Base-by-base conservation (phyloP, 2,888 invertebrate species). In the Cacoxenus indagator region DNA sequence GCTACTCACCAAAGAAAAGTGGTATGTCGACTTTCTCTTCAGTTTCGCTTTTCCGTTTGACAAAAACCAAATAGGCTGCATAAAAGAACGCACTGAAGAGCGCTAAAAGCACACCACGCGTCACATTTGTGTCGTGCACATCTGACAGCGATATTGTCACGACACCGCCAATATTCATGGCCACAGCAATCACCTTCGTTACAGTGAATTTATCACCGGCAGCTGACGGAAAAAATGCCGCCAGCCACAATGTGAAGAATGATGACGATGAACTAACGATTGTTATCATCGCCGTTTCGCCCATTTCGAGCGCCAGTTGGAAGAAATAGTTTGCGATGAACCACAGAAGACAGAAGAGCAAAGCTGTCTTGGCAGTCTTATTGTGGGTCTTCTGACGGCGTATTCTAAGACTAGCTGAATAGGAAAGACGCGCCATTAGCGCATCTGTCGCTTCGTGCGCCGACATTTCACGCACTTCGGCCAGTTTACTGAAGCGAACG, bases 11-110 rank as follows among this genome's bases (percentile, higher is more conserved):
- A 88, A 98, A 97, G 89, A 99, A 96, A 90, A 98, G 91, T 67
- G 97, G 95, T 81, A 97, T 95, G 89, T 98, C 97, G 87, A 99
- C 93, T 86, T 95, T 95, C 82, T 97, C 97, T 86, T 97, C 97
- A 84, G 95, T 94, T 85, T 96, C 95, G 72, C 96, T 93, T 89
- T 95, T 94, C 80, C 94, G 91, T 78, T 95, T 91, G 66, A 97
- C 91, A 84, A 97, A 92, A 70, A 98, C 94, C 78, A 98, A 91
- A 89, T 98, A 98, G 64, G 93, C 89, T 4, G 98, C 95, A 89
- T 98, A 98, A 84, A 95, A 93, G 80, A 97, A 90, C 67, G 98
- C 95, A 79, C 97, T 95, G 76, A 94, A 92, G 71, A 97, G 89
- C 17, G 96, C 93, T 86, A 97, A 91, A 70, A 95, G 89, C 61